Percentiles rank a stretch among this genome's conserved stretches.
Conservation (phyloP, 2,888 invertebrate genomes). For the Psylliodes chrysocephalus region DNA sequence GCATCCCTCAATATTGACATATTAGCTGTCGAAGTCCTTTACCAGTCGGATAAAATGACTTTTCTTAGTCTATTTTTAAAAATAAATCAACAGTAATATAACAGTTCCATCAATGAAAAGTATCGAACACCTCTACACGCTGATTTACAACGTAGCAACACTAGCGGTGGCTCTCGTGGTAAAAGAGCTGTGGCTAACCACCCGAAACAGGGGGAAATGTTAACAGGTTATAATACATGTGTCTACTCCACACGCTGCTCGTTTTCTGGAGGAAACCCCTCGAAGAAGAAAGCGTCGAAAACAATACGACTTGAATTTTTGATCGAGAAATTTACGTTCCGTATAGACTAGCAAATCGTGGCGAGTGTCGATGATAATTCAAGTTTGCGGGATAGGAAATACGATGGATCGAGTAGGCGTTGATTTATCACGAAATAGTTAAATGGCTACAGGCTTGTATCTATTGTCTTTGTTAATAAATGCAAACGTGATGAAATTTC, state of each 20-base stretch:
- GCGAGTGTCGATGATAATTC: neutral
- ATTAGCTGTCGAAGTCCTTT: too few relatives aligned
- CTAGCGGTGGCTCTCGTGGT: slow-evolving; percentile 6
- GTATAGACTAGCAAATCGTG: neutral
- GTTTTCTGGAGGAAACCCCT: slow-evolving; percentile 10
- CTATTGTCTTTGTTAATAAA: too few relatives aligned
- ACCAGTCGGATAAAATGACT: too few relatives aligned
- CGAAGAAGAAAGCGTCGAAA: slow-evolving; percentile 16
- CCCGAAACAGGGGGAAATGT: slow-evolving; percentile 34
- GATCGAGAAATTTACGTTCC: slow-evolving; percentile 2
- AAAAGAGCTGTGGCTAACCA: slow-evolving; percentile 34
- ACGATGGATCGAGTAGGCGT: neutral
- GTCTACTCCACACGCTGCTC: slow-evolving; percentile 16
- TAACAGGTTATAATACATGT: slow-evolving; percentile 38
- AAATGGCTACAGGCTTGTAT: neutral
- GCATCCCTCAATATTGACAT: too few relatives aligned
- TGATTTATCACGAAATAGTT: neutral
- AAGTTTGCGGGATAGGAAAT: neutral
- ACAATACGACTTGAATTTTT: slow-evolving; percentile 25
- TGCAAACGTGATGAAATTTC: too few relatives aligned
- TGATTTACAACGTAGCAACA: neutral
- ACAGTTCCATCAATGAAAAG: neutral
- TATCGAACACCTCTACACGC: neutral
- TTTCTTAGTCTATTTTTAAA: too few relatives aligned
- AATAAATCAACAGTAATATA: too few relatives aligned